A percentile compares a stretch with the other conserved stretches of the same genome.
phyloP scores from a whole-genome alignment of 2,113 vertebrate species.

The Gulo gulo region DNA sequence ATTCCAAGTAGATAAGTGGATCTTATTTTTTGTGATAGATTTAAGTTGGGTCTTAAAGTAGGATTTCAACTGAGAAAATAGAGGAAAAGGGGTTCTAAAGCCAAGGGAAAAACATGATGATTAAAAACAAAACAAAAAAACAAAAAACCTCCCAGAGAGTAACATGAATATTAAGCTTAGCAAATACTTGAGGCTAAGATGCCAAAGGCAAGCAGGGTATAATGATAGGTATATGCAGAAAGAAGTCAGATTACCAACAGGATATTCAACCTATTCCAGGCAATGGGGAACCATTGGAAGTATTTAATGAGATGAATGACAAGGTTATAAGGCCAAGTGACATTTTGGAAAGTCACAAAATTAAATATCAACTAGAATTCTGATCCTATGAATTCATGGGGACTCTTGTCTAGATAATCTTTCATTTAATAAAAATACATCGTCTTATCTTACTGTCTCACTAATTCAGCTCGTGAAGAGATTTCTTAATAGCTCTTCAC shows the following conservation, averaged over 20 bases:
- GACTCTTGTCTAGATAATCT: neutral
- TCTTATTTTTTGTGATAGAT: neutral
- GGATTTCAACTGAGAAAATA: constrained; percentile 9
- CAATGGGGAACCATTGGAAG: neutral
- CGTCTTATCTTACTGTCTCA: neutral
- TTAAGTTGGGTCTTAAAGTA: neutral
- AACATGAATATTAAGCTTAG: neutral
- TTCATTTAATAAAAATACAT: constrained; percentile 8
- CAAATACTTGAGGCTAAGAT: neutral
- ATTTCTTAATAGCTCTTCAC: constrained; percentile 53
- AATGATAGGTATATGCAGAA: neutral
- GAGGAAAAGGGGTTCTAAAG: neutral
- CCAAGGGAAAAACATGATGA: neutral
- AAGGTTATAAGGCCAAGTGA: neutral
- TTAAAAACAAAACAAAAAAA: neutral
- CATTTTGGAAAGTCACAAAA: neutral
- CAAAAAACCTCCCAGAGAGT: neutral
- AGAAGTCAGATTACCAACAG: neutral
- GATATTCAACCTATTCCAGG: neutral
- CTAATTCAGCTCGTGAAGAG: constrained; percentile 28
- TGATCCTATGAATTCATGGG: neutral
- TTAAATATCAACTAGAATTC: constrained; percentile 24
- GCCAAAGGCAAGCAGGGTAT: neutral
- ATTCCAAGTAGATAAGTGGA: neutral
- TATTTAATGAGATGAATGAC: neutral